Evolutionary conservation across 2,113 vertebrate species (phyloP).

Genomic region (Alosa alosa): DNA sequence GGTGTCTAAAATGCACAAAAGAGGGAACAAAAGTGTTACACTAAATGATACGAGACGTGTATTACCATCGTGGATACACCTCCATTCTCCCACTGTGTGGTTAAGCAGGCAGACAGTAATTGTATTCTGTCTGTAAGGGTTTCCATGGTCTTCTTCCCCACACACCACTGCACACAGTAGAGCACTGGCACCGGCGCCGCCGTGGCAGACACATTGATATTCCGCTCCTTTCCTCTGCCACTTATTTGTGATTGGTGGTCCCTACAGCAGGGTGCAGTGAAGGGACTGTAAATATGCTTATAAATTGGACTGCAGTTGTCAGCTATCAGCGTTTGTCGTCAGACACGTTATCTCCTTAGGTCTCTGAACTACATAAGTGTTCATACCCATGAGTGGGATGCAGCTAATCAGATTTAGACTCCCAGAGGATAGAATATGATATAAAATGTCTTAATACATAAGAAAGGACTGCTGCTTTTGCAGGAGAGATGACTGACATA

Average conservation of each 20-base stretch:
- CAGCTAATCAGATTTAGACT: background rate
- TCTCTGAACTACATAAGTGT: background rate
- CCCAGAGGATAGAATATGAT: background rate
- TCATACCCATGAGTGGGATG: background rate
- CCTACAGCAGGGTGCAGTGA: background rate
- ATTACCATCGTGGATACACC: background rate
- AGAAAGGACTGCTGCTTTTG: background rate
- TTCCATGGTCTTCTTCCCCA: background rate
- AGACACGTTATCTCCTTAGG: background rate
- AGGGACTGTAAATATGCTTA: background rate
- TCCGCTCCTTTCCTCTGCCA: background rate
- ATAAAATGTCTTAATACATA: background rate
- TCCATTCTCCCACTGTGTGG: background rate
- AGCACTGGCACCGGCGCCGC: background rate
- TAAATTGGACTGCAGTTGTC: background rate
- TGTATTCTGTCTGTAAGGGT: conserved; percentile 2
- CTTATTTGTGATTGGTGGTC: conserved; percentile 15
- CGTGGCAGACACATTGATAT: background rate
- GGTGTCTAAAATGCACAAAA: background rate
- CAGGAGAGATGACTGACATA: background rate
- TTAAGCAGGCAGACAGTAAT: background rate
- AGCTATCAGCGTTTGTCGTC: background rate
- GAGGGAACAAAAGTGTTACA: background rate
- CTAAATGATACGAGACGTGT: background rate
- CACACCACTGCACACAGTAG: background rate